Conservation (phyloP, 1,140 invertebrate species). For the Nasonia vitripennis region DNA sequence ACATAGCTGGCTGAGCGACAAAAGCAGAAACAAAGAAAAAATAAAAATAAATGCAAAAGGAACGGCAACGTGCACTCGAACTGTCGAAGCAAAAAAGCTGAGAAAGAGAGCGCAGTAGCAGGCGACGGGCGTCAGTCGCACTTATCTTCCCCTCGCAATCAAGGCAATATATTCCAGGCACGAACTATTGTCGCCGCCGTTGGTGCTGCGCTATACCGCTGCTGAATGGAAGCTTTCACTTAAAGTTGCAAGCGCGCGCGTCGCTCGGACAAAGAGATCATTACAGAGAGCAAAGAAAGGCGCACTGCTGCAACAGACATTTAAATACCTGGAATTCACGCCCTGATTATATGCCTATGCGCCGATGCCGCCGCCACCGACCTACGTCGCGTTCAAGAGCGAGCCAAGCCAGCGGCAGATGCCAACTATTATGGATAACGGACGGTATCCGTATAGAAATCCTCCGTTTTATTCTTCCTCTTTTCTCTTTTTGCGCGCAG, state of each 20-base stretch:
- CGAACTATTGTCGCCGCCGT: constrained; percentile 63
- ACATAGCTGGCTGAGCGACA: background rate
- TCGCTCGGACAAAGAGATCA: constrained; percentile 71
- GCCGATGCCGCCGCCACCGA: constrained; percentile 40
- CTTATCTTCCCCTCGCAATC: constrained; percentile 70
- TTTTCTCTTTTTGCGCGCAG: background rate
- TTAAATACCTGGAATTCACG: constrained; percentile 72
- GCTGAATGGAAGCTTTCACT: constrained; percentile 68
- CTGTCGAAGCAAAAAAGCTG: constrained; percentile 18
- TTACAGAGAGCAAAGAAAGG: constrained; percentile 66
- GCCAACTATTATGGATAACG: background rate
- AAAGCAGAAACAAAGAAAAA: background rate
- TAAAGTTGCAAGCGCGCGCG: constrained; percentile 64
- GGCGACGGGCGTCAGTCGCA: constrained; percentile 55
- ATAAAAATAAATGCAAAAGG: background rate
- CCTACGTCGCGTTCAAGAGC: constrained; percentile 42
- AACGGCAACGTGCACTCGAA: constrained; percentile 3
- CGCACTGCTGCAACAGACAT: constrained; percentile 60
- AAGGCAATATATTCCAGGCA: constrained; percentile 68
- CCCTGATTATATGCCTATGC: constrained; percentile 65
- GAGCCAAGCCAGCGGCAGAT: background rate
- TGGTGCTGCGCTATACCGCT: constrained; percentile 14
- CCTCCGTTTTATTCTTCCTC: background rate
- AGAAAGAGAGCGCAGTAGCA: constrained; percentile 20
- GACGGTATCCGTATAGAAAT: constrained; percentile 21